A percentile compares a stretch with the other conserved stretches of the same genome.
Evolutionary conservation across 2,113 vertebrate species (phyloP).

Genomic region (Octodon degus): DNA sequence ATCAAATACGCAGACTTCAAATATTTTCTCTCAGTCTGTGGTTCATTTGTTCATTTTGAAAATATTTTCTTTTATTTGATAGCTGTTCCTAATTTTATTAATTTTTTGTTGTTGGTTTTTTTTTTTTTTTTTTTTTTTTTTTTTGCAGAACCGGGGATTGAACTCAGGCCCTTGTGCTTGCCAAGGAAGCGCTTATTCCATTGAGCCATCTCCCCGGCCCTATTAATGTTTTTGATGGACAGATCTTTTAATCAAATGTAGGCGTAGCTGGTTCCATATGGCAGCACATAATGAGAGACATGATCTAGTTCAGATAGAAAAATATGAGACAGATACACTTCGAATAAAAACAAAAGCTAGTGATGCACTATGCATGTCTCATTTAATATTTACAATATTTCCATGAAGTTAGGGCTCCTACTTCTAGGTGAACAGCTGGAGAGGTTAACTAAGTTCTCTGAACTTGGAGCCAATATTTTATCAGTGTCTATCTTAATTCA

Average conservation of each 20-base stretch:
- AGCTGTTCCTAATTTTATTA: neutral
- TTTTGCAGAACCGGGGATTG: too few relatives aligned
- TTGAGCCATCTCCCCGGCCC: too few relatives aligned
- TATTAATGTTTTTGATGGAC: neutral
- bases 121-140: too few relatives aligned
- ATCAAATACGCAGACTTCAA: neutral
- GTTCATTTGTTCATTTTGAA: neutral
- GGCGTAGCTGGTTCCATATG: neutral
- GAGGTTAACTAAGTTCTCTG: neutral
- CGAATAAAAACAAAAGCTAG: neutral
- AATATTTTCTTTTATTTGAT: neutral
- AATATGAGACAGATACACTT: neutral
- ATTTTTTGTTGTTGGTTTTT: too few relatives aligned
- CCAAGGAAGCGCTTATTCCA: too few relatives aligned
- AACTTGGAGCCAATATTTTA: neutral
- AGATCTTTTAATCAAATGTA: neutral
- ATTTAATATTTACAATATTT: slow-evolving; percentile 12
- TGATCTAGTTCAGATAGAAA: too few relatives aligned
- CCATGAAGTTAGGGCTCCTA: neutral
- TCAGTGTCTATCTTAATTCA: slow-evolving; percentile 18
- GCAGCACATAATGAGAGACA: neutral
- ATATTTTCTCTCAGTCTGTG: neutral
- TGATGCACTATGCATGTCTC: neutral
- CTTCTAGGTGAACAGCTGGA: neutral
- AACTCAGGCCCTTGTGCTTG: too few relatives aligned